Conservation (phyloP, 2,113 vertebrate genomes). For the Chaetorhynchus papuensis region DNA sequence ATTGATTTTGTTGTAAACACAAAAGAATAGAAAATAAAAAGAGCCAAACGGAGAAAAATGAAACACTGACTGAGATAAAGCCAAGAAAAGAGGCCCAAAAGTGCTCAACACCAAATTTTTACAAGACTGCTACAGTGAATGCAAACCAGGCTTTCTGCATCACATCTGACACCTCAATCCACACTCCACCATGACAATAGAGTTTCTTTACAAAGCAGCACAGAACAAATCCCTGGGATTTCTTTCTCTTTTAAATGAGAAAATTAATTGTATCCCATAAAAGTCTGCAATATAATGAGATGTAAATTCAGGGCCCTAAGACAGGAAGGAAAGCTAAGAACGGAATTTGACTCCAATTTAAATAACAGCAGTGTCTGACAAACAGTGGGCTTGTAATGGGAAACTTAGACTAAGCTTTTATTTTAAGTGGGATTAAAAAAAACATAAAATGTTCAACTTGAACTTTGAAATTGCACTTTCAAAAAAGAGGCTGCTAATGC, state of each 20-base stretch:
- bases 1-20: background rate
- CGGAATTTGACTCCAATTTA: background rate
- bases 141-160: background rate
- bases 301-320: background rate
- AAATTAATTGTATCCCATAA: background rate
- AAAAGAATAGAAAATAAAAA: background rate
- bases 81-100: background rate
- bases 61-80: background rate
- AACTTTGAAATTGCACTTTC: background rate
- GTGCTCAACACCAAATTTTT: rapidly evolving
- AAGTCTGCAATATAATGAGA: background rate
- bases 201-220: background rate
- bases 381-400: background rate
- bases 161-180: background rate
- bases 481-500: background rate
- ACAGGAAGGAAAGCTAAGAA: background rate
- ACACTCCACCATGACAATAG: background rate
- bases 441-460: background rate
- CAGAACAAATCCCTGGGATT: background rate
- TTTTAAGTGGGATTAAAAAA: background rate
- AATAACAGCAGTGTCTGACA: background rate
- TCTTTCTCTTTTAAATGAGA: background rate
- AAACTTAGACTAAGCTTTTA: background rate
- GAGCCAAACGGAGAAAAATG: background rate
- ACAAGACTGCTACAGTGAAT: background rate